Conservation (phyloP, 92 coral and sea anemone genomes). For the Porites evermanni region DNA sequence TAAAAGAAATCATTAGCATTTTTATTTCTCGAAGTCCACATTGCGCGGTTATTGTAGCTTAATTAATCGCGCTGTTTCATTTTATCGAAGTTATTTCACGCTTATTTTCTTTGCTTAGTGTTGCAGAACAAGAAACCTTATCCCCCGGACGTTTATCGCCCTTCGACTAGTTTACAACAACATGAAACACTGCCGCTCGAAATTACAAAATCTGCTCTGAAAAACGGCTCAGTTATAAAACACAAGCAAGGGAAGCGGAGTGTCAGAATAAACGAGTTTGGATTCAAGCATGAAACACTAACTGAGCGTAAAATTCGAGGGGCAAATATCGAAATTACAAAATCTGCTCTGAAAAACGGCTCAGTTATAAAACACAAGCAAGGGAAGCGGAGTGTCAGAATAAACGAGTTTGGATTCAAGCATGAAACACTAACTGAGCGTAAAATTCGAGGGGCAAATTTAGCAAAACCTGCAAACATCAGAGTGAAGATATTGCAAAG, state of each 20-base stretch:
- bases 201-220: slow-evolving; percentile 75
- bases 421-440: slow-evolving; percentile 71
- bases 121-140: slow-evolving; percentile 72
- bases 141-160: slow-evolving; percentile 71
- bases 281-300: slow-evolving; percentile 61
- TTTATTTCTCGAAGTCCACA: neutral
- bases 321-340: slow-evolving; percentile 48
- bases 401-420: slow-evolving; percentile 61
- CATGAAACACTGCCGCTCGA: slow-evolving; percentile 22
- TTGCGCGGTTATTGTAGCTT: slow-evolving; percentile 18
- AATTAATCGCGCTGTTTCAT: slow-evolving; percentile 16
- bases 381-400: slow-evolving; percentile 81
- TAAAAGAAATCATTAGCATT: slow-evolving; percentile 4
- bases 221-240: slow-evolving; percentile 65
- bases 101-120: slow-evolving; percentile 48
- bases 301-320: slow-evolving; percentile 76
- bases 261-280: slow-evolving; percentile 77
- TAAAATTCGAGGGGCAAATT: slow-evolving; percentile 72
- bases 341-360: slow-evolving; percentile 81
- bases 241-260: slow-evolving; percentile 68
- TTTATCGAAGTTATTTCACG: slow-evolving; percentile 27
- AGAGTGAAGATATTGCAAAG: slow-evolving; percentile 70
- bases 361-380: slow-evolving; percentile 55
- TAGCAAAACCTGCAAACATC: slow-evolving; percentile 81
- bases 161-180: slow-evolving; percentile 29